Percentiles rank a stretch among this genome's conserved stretches.
Conservation (phyloP, 2,113 vertebrate genomes). For the Puntigrus tetrazona region DNA sequence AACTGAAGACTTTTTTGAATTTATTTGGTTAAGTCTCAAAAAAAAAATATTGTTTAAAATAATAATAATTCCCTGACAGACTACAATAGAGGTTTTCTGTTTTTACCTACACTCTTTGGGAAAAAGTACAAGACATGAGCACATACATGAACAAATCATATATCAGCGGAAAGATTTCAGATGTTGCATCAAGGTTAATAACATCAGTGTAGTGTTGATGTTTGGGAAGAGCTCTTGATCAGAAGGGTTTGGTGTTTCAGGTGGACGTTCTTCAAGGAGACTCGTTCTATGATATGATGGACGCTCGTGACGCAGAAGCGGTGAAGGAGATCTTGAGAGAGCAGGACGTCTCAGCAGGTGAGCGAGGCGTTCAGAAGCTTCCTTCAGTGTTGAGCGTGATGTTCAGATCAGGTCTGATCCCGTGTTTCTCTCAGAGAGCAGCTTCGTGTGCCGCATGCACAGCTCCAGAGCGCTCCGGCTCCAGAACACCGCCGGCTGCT, state of each 20-base stretch:
- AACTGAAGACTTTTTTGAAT: too few relatives aligned
- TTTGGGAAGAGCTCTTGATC: too few relatives aligned
- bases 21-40: too few relatives aligned
- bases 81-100: background rate
- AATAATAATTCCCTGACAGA: too few relatives aligned
- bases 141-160: too few relatives aligned
- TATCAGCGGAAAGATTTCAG: background rate
- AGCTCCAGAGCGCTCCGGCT: constrained; percentile 76
- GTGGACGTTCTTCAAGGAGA: constrained; percentile 75
- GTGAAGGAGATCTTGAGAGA: constrained; percentile 62
- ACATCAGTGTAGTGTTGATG: too few relatives aligned
- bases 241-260: constrained; percentile 56
- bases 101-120: too few relatives aligned
- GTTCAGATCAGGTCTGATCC: background rate
- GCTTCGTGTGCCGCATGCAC: constrained; percentile 76
- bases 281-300: constrained; percentile 70
- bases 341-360: constrained; percentile 44
- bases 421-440: constrained; percentile 70
- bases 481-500: constrained; percentile 66
- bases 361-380: too few relatives aligned
- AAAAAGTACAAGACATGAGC: too few relatives aligned
- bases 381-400: background rate
- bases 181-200: too few relatives aligned
- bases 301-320: constrained; percentile 56
- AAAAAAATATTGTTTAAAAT: too few relatives aligned